A percentile compares a stretch with the other conserved stretches of the same genome.
These are phyloP conservation scores for Rhegmatorhina hoffmannsi DNA, from an alignment of 2,113 vertebrate species.

Conservation along the genomic window DNA sequence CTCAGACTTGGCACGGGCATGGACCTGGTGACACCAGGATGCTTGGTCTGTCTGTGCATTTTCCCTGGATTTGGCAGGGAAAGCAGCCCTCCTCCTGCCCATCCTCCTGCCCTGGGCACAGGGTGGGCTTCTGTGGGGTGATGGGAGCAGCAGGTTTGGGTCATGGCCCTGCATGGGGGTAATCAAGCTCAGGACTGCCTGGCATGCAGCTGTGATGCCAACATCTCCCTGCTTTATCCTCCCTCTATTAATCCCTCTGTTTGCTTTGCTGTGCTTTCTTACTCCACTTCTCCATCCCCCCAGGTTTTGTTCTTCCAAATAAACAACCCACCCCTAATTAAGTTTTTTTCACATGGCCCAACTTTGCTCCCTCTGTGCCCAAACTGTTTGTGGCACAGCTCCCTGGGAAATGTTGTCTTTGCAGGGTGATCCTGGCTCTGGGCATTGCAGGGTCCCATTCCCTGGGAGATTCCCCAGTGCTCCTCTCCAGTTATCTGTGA, in stretches of 20 bases:
- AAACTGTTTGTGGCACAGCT: not conserved
- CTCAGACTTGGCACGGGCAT: fast-evolving
- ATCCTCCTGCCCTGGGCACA: fast-evolving
- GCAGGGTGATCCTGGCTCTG: not conserved
- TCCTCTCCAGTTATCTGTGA: not conserved
- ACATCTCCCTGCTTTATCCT: not conserved
- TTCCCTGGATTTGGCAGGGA: not conserved
- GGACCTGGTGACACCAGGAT: not conserved
- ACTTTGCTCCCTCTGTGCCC: not conserved
- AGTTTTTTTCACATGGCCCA: not conserved
- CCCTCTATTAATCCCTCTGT: not conserved
- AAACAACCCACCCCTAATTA: not conserved
- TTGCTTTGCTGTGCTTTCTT: not conserved
- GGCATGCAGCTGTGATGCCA: not conserved
- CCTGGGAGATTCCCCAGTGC: not conserved
- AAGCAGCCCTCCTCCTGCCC: not conserved
- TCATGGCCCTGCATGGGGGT: not conserved
- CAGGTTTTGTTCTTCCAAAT: not conserved
- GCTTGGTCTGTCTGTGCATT: not conserved
- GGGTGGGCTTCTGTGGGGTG: not conserved
- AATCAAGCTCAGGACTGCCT: not conserved
- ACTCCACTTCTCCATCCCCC: not conserved
- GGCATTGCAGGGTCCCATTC: not conserved
- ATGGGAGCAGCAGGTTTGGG: not conserved
- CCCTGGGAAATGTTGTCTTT: not conserved